Evolutionary conservation across 37 sponge, comb jelly and placozoan genomes (phyloP), one percentile per base, ranked within the genome.

Genomic region (Aplysina aerophoba): DNA sequence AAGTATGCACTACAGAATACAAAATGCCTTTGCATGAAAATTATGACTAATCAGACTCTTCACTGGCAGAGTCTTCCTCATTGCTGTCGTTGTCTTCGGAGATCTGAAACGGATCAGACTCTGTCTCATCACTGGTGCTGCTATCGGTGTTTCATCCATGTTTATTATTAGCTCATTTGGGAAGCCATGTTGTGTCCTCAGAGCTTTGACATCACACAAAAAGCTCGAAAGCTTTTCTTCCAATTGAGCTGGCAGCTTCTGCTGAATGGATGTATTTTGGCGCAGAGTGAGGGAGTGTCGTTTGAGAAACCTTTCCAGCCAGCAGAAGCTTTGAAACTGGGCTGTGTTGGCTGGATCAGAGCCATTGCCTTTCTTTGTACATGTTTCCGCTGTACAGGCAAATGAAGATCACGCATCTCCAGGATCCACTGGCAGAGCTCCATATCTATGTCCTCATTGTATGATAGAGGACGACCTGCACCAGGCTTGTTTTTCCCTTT

Each of bases 311-410:
- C 59, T 85, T 4, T 25, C 77, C 79, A 66, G 53, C 86, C 79
- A 85, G 59, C 86, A 35, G 86, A 85, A 39, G 86, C 86, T 62
- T 78, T 75, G 79, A 85, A 85, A 15, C 56, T 62, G 6, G 86
- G 79, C 6, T 73, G 56, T 5, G n/a, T 19, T 5, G 55, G 33
- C 28, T 40, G 6, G 17, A 83, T 34, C 14, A 65, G 22, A 25
- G 12, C 66, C 66, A 30, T 21, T 73, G 85, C 85, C 33, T 84
- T 71, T 14, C 34, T 6, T 39, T 57, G 60, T 56, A 84, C 73
- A 12, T 15, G 8, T 84, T 72, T 44, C 4, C 72, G 40, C 17
- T 19, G 53, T 13, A 84, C 75, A 73, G 74, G 75, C 16, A 84
- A 13, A 1, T 73, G 40, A 55, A 40, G 53, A 19, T 85, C 79